phyloP scores from a whole-genome alignment of 1,140 invertebrate genomes.

The Philopotamus ludificatus region DNA sequence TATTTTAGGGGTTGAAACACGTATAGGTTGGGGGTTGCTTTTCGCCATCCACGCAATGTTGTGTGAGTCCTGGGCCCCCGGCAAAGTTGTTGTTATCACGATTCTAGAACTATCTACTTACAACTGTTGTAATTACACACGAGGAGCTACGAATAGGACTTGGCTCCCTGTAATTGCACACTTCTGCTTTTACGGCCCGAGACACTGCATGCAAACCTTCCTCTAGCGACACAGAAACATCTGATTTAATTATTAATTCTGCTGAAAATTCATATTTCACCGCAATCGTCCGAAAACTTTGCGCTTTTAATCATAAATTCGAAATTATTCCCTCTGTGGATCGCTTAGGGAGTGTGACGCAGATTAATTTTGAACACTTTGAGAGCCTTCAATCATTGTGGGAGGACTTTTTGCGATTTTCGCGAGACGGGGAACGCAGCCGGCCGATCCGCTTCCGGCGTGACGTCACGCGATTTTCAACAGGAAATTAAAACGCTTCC shows the following conservation, averaged over 20 bases:
- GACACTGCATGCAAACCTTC: background rate
- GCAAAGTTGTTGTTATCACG: conserved; percentile 29
- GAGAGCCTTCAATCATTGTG: background rate
- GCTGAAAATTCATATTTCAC: too few relatives aligned
- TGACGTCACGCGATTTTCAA: conserved; percentile 38
- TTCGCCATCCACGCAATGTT: conserved; percentile 19
- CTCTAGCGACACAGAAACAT: too few relatives aligned
- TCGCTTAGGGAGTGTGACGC: too few relatives aligned
- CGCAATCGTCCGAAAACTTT: too few relatives aligned
- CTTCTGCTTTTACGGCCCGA: background rate
- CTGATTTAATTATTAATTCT: conserved; percentile 2
- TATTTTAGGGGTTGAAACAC: conserved; percentile 7
- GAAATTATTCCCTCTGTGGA: too few relatives aligned
- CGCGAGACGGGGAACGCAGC: conserved; percentile 17
- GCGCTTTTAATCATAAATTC: too few relatives aligned
- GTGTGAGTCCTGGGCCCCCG: conserved; percentile 6
- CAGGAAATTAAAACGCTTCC: conserved; percentile 41
- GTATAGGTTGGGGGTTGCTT: conserved; percentile 4
- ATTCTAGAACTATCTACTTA: conserved; percentile 23
- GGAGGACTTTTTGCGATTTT: conserved; percentile 16
- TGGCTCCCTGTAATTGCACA: conserved; percentile 1
- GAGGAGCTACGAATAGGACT: conserved; percentile 21
- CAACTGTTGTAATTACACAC: conserved; percentile 24
- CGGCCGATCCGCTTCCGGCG: conserved; percentile 34
- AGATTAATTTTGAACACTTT: background rate